These are phyloP conservation scores for Erynnis tages DNA, from an alignment of 2,888 invertebrate genomes.

Conservation along the genomic window DNA sequence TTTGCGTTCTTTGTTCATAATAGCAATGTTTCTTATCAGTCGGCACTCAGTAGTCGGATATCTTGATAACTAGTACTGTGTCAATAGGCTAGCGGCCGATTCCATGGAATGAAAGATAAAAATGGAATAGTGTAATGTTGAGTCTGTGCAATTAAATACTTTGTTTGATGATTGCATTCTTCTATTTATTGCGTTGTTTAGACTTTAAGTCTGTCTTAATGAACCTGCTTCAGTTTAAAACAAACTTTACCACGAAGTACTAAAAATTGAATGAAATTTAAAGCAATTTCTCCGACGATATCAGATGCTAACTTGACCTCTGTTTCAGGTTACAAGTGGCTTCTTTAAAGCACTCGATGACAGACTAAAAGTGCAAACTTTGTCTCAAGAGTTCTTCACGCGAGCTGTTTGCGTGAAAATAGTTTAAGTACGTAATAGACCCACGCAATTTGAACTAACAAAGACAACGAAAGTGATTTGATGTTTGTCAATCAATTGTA, in stretches of 20 bases:
- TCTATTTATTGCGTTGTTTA: constrained; percentile 25
- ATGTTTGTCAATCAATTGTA: neutral
- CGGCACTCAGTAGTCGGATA: constrained; percentile 33
- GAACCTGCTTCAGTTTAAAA: neutral
- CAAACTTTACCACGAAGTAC: neutral
- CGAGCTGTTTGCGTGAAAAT: constrained; percentile 1
- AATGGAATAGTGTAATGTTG: constrained; percentile 37
- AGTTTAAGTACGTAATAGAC: constrained; percentile 9
- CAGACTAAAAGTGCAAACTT: constrained; percentile 2
- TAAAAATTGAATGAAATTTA: neutral
- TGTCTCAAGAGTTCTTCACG: neutral
- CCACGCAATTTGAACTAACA: constrained; percentile 2
- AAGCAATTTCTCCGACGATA: neutral
- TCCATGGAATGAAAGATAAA: constrained; percentile 43
- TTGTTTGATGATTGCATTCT: constrained; percentile 34
- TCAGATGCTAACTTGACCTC: constrained; percentile 9
- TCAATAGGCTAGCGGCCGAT: constrained; percentile 46
- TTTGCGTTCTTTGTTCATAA: constrained; percentile 27
- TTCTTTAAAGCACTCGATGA: neutral
- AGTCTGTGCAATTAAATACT: constrained; percentile 16
- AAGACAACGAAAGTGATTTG: neutral
- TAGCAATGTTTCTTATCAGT: constrained; percentile 35
- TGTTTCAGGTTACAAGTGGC: constrained; percentile 3
- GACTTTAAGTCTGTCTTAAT: neutral
- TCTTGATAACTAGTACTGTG: constrained; percentile 44